Conservation (phyloP, 2,113 vertebrate genomes). For the Anseranas semipalmata region DNA sequence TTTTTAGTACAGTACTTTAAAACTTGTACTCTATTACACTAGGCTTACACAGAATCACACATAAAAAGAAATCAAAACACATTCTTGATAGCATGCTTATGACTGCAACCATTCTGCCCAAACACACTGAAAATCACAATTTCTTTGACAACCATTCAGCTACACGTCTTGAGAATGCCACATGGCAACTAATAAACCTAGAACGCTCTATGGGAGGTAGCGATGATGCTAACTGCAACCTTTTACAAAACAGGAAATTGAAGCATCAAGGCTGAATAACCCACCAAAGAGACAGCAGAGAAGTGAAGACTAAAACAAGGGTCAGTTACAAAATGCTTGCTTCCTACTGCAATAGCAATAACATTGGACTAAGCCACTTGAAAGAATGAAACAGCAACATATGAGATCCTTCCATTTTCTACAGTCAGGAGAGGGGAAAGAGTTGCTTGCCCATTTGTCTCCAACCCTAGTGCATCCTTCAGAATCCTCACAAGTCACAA, state of each 20-base stretch:
- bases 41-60: not conserved
- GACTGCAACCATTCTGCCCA: not conserved
- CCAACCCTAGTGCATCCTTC: not conserved
- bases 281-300: accelerated
- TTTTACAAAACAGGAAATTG: not conserved
- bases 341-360: not conserved
- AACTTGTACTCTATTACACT: not conserved
- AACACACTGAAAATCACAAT: not conserved
- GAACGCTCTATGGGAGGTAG: not conserved
- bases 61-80: not conserved
- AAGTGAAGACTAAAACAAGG: not conserved
- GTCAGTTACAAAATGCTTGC: not conserved
- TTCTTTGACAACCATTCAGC: not conserved
- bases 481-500: not conserved
- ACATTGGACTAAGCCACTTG: not conserved
- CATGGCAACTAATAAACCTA: not conserved
- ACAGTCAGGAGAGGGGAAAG: not conserved
- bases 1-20: not conserved
- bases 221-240: not conserved
- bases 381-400: not conserved
- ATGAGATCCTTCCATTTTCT: not conserved
- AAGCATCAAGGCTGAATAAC: not conserved
- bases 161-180: not conserved
- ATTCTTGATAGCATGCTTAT: not conserved
- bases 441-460: not conserved